Base-by-base conservation (phyloP, 2,113 vertebrate genomes). In the Microcebus griseorufus region DNA sequence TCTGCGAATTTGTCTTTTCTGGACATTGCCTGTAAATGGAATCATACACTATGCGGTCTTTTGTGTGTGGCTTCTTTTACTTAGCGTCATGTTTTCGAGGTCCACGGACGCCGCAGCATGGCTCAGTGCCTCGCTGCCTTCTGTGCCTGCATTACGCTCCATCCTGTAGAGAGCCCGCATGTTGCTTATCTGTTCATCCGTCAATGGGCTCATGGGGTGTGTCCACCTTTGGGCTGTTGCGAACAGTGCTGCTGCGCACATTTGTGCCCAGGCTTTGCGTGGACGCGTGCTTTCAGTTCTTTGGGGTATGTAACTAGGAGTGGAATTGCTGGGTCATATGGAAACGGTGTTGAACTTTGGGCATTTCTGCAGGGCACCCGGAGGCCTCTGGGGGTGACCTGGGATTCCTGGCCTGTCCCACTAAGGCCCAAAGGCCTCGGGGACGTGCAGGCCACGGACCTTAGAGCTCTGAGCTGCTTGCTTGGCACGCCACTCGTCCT, bases 401-500 rank as follows among this genome's bases (percentile, higher is more conserved):
- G 42, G 32, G 42, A 14, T 17, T 37, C 60, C 39, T n/a, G 78
- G 64, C 80, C 29, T 11, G 65, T 11, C 34, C 22, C 29, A 14
- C 23, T 1, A 27, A 51, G 20, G 34, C 29, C 20, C n/a, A 29
- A 75, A 64, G 37, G 27, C 34, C 62, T 16, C 2, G 0, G 65
- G 51, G 51, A n/a, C 39, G 48, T 11, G 6, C 34, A 3, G 32
- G 88, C 48, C 18, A 0, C 8, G 4, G 76, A 37, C 58, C 51
- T 0, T 0, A 45, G 6, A 1, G 34, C 58, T 17, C 11, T 13
- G 69, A 48, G 60, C 81, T 0, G 2, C 37, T 23, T 45, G 13
- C 29, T 6, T 2, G 0, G 45, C 32, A 2, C 23, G 0, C 4
- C 0, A 1, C 23, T 17, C 62, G 0, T 45, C 10, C n/a, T 45